Percentiles rank a stretch among this genome's conserved stretches.
These are phyloP conservation scores for Acipenser transmontanus DNA, from an alignment of 2,797 vertebrate genomes.

Conservation along the genomic window DNA sequence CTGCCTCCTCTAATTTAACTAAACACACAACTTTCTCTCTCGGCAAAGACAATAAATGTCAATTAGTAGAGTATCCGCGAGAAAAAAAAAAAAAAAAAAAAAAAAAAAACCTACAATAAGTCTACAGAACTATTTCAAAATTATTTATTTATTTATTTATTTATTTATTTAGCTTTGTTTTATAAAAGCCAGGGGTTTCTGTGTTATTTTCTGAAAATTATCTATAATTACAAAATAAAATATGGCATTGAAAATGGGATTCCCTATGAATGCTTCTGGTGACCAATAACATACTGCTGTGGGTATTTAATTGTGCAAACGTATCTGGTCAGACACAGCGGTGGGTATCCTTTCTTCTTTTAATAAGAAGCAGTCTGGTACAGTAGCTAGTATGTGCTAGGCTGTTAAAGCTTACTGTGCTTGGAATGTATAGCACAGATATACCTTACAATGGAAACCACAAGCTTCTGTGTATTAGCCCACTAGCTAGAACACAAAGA, in stretches of 20 bases:
- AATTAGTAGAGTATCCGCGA: background rate
- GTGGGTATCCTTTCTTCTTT: background rate
- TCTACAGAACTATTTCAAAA: no score
- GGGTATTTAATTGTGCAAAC: background rate
- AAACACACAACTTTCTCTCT: conserved; percentile 34
- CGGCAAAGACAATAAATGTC: background rate
- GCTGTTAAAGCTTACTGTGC: conserved; percentile 1
- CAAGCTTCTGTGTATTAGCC: background rate
- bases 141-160: no score
- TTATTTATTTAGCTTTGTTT: no score
- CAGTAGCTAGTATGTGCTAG: background rate
- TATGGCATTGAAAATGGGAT: background rate
- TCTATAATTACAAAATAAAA: no score
- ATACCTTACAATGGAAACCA: conserved; percentile 1
- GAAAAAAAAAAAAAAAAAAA: background rate
- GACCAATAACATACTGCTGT: background rate
- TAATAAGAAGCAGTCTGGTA: background rate
- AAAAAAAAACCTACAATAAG: background rate
- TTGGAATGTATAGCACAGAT: background rate
- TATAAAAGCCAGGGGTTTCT: no score
- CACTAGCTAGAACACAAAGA: background rate
- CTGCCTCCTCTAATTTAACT: conserved; percentile 51
- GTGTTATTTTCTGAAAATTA: no score
- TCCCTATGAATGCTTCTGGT: background rate
- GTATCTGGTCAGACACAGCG: background rate